Evolutionary conservation across 2,113 vertebrate genomes (phyloP).

Genomic region (Dinomys branickii): DNA sequence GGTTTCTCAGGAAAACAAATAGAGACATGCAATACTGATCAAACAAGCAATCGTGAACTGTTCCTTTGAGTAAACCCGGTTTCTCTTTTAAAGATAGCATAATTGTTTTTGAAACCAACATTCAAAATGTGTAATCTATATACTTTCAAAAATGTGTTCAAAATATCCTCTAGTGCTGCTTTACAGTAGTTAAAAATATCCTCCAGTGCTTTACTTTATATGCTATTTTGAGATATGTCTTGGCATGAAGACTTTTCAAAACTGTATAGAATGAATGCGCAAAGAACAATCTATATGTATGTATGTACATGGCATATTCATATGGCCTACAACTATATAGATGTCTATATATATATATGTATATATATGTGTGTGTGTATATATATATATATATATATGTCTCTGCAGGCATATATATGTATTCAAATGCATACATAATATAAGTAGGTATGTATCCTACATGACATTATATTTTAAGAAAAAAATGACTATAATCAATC

Average conservation of each 20-base stretch:
- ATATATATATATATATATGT: no score
- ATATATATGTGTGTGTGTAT: neutral
- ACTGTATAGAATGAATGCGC: neutral
- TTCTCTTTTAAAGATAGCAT: no score
- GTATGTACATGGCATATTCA: neutral
- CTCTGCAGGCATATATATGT: neutral
- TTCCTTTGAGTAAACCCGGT: no score
- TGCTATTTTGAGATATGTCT: neutral
- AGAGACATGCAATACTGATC: no score
- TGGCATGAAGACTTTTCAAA: neutral
- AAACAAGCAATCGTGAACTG: no score
- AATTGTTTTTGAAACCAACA: neutral
- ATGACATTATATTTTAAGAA: neutral
- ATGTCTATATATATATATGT: neutral
- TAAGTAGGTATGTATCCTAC: neutral
- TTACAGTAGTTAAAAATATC: no score
- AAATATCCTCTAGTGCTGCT: neutral
- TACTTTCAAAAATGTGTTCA: neutral
- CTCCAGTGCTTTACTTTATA: neutral
- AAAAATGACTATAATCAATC: neutral
- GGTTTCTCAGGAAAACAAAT: no score
- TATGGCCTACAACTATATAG: neutral
- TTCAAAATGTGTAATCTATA: slow-evolving; percentile 35
- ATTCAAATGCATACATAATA: neutral
- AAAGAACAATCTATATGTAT: neutral